Evolutionary conservation across 1,140 invertebrate genomes (phyloP).

Genomic region (Drosophila arawakana): DNA sequence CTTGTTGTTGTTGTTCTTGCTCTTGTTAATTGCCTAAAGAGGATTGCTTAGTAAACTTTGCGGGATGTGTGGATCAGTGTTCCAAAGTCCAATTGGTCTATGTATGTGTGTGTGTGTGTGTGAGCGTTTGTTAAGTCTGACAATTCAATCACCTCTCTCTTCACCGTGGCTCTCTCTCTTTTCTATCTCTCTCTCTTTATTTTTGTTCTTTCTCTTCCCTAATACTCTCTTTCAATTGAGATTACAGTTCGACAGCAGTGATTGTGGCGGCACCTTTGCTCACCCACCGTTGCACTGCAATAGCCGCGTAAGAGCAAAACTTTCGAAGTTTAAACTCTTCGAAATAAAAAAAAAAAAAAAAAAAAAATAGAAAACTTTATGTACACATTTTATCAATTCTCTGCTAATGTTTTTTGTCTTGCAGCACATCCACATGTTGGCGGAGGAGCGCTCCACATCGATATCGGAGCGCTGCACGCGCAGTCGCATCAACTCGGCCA

Average conservation of each 20-base stretch:
- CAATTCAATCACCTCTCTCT: conserved; percentile 25
- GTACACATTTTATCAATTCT: background rate
- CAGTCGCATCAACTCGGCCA: conserved; percentile 91
- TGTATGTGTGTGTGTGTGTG: conserved; percentile 30
- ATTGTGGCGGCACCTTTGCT: conserved; percentile 73
- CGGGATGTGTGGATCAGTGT: conserved; percentile 13
- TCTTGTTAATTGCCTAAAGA: conserved; percentile 41
- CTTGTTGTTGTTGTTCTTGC: conserved; percentile 49
- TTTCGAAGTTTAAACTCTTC: conserved; percentile 3
- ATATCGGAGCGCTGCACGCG: conserved; percentile 86
- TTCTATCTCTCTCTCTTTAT: conserved; percentile 52
- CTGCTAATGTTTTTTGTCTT: conserved; percentile 41
- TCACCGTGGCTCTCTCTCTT: conserved; percentile 42
- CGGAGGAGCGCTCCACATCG: conserved; percentile 82
- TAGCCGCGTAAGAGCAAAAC: conserved; percentile 72
- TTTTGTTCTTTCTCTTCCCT: conserved; percentile 21
- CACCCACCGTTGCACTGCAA: conserved; percentile 83
- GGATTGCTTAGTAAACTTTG: conserved; percentile 27
- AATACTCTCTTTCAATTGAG: conserved; percentile 41
- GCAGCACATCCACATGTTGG: conserved; percentile 88
- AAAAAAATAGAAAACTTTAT: no score
- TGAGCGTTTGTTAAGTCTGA: conserved; percentile 23
- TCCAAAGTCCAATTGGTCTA: conserved; percentile 18
- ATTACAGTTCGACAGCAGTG: conserved; percentile 82
- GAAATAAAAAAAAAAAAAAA: no score